Evolutionary conservation across 2,888 invertebrate genomes (phyloP), one percentile per base, ranked within the genome.

Genomic region (Oeneis ivallda): DNA sequence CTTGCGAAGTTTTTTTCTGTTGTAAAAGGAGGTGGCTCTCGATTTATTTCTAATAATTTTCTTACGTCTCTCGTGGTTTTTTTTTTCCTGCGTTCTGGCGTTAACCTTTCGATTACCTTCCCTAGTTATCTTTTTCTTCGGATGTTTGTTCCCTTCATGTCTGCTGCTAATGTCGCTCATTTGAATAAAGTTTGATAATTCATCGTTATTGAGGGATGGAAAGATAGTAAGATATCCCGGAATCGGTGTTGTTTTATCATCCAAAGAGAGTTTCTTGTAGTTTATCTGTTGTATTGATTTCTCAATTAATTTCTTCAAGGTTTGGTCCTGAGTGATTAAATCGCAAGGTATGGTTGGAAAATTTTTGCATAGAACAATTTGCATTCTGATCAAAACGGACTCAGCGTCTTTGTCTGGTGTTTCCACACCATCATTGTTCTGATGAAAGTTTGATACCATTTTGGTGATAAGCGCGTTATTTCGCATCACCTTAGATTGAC

Each of bases 401-500:
- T 72, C 70, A 0, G 76, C 71, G 61, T 73, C n/a, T 64, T 62
- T 50, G 47, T 68, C 68, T 5, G 65, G 64, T 19, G 76, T 26
- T 26, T 26, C 73, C 3, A 74, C 73, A 1, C 71, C 62, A 54
- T 74, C 71, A 72, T 83, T 84, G 71, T 86, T 87, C 67, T 79
- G 79, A 65, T 84, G 88, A 75, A 88, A 89, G 68, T 89, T 78
- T 0, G 86, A 85, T 43, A 90, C 81, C 89, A 90, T 88, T 73
- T 85, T 87, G 32, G 80, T 77, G 71, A 90, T 87, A 11, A 90
- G 81, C 0, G 85, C 90, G 64, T 85, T 88, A 74, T 90, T 90
- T 56, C 89, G 76, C 69, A 90, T 74, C 67, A 91, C 83, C 75
- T 83, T 85, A 0, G 81, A 74, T 43, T 72, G 60, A 43, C 43